Evolutionary conservation across 2,113 vertebrate genomes (phyloP).

Genomic region (Lophius piscatorius): DNA sequence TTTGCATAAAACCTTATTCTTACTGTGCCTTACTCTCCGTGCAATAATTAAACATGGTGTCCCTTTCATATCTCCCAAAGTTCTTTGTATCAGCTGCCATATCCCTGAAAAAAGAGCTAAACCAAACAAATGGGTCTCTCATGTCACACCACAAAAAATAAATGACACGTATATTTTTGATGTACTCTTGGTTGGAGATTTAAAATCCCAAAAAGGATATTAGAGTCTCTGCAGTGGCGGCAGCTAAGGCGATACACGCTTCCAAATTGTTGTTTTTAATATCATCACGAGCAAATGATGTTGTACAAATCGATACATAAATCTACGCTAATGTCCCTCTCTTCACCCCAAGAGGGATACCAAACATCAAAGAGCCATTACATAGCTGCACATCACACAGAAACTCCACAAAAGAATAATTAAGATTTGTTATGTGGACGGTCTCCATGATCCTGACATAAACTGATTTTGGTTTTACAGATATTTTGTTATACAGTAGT

Average conservation of each 20-base stretch:
- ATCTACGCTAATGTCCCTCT: conserved; percentile 6
- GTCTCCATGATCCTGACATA: no score
- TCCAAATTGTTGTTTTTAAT: no score
- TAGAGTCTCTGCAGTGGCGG: background rate
- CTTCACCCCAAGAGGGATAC: no score
- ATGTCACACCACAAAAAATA: background rate
- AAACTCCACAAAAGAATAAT: background rate
- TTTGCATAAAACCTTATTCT: background rate
- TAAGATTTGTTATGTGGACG: no score
- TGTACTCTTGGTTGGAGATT: background rate
- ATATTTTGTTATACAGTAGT: no score
- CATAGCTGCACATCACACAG: background rate
- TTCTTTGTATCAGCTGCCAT: conserved; percentile 19
- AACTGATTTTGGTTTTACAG: no score
- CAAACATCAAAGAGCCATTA: background rate
- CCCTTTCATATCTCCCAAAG: conserved; percentile 12
- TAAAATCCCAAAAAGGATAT: background rate
- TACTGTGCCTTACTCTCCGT: background rate
- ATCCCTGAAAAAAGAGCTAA: conserved; percentile 25
- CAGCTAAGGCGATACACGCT: no score
- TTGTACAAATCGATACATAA: background rate
- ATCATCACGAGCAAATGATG: background rate
- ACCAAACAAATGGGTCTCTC: background rate
- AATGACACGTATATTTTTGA: background rate
- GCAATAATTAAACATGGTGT: background rate